Conservation (phyloP, 1,140 invertebrate species). For the Ruditapes philippinarum region DNA sequence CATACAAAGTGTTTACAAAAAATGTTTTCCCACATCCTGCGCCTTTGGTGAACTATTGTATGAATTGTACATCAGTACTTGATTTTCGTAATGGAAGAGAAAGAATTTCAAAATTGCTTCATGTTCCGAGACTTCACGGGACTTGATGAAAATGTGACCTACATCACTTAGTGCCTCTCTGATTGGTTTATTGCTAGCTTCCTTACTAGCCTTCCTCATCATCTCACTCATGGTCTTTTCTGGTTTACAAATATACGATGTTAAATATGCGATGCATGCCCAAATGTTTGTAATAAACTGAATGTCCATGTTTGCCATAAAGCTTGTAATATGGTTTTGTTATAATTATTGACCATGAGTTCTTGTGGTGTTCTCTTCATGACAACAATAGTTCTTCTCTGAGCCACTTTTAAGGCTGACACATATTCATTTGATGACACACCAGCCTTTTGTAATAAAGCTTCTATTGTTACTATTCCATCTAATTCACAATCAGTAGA, state of each 20-base stretch:
- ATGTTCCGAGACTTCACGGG: slow-evolving; percentile 50
- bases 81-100: slow-evolving; percentile 57
- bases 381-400: slow-evolving; percentile 53
- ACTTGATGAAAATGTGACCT: slow-evolving; percentile 53
- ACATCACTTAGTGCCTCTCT: slow-evolving; percentile 39
- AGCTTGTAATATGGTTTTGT: slow-evolving; percentile 40
- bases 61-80: slow-evolving; percentile 44
- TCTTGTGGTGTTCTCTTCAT: slow-evolving; percentile 47
- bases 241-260: slow-evolving; percentile 55
- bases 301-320: slow-evolving; percentile 63
- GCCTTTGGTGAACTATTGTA: slow-evolving; percentile 46
- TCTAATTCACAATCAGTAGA: slow-evolving; percentile 48
- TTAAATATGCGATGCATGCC: slow-evolving; percentile 52
- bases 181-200: slow-evolving; percentile 56
- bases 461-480: slow-evolving; percentile 53
- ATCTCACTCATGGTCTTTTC: slow-evolving; percentile 50
- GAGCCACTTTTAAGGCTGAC: slow-evolving; percentile 45
- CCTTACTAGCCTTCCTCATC: slow-evolving; percentile 56
- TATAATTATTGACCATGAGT: slow-evolving; percentile 61
- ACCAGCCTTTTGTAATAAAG: slow-evolving; percentile 53
- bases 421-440: slow-evolving; percentile 45
- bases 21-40: slow-evolving; percentile 39
- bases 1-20: slow-evolving; percentile 56
- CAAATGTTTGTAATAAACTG: slow-evolving; percentile 58
- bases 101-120: slow-evolving; percentile 58